Evolutionary conservation across 2,113 vertebrate genomes (phyloP), one percentile per base, ranked within the genome.

Genomic region (Cricetomys ansorgei): DNA sequence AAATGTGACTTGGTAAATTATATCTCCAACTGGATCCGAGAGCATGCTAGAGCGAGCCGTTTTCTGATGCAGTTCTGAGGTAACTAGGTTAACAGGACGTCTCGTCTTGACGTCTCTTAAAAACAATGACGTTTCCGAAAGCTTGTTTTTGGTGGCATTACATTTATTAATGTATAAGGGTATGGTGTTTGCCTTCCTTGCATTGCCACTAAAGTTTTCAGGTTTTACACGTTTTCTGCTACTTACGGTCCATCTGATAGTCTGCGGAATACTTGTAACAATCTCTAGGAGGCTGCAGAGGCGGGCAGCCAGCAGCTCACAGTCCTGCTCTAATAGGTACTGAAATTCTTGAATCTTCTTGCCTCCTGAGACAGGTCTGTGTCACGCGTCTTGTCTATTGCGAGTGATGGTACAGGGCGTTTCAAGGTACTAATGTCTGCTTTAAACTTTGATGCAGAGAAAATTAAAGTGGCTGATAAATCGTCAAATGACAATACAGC

Each of bases 361-460:
- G 43, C 23, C 7, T 88, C 80, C 34, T 88, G 65, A 92, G 80
- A 53, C 34, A 88, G 88, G n/a, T 3, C 64, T 93, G 8, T 23
- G 27, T 83, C 89, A 48, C 86, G 43, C 50, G 64, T 90, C 16
- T 64, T 93, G 73, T 80, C 17, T 93, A 19, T 62, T 40, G 12
- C 83, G 73, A 91, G 21, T 95, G 10, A 27, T 92, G 10, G 75
- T 67, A 88, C 5, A 83, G 67, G 53, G 17, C 48, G 4, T 89
- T 94, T 89, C 72, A 92, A 87, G 65, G 2, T 69, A 53, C 64
- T 96, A 80, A 64, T 93, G 57, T 92, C 64, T 57, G 3, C 50
- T 93, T 96, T 93, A 92, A 96, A 62, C 31, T 93, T 92, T 84
- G 65, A n/a, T 94, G 85, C 50, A 76, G 73, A 96, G 88, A 80